Percentiles rank a stretch among this genome's conserved stretches.
phyloP scores from a whole-genome alignment of 2,888 invertebrate genomes.

The Slavum lentiscoides region DNA sequence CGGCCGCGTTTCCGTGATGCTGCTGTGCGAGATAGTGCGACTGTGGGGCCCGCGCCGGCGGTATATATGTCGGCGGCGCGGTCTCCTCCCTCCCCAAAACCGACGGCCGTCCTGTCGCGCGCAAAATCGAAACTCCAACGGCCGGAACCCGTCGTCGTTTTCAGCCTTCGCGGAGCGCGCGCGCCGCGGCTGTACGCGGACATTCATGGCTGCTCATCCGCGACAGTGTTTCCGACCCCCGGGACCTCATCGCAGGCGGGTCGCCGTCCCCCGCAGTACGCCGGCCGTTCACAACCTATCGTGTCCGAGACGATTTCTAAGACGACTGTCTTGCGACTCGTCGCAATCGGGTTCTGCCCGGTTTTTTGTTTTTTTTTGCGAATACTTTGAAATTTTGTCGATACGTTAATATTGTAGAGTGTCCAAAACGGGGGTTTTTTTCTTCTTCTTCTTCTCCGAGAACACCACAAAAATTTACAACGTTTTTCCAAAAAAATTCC shows the following conservation, averaged over 20 bases:
- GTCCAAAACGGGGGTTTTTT: too few relatives aligned
- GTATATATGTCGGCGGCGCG: constrained; percentile 17
- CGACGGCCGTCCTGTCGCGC: too few relatives aligned
- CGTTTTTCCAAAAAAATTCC: too few relatives aligned
- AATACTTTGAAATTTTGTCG: too few relatives aligned
- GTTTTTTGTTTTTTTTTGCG: too few relatives aligned
- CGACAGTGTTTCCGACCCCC: constrained; percentile 10
- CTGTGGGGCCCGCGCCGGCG: neutral
- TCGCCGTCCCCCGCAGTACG: neutral
- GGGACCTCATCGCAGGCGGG: constrained; percentile 1
- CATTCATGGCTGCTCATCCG: constrained; percentile 47
- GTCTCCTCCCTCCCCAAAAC: neutral
- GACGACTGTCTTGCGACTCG: too few relatives aligned
- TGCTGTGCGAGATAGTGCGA: neutral
- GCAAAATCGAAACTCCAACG: neutral
- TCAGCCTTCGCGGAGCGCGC: constrained; percentile 1
- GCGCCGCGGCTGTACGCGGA: neutral
- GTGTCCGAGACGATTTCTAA: too few relatives aligned
- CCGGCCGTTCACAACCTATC: too few relatives aligned
- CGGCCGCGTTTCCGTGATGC: neutral
- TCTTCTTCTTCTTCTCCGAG: too few relatives aligned
- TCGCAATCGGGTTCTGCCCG: too few relatives aligned
- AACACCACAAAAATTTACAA: too few relatives aligned
- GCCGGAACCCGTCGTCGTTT: neutral
- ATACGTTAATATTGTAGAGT: too few relatives aligned